Evolutionary conservation across 2,888 invertebrate genomes (phyloP).

Genomic region (Caenorhabditis doughertyi): DNA sequence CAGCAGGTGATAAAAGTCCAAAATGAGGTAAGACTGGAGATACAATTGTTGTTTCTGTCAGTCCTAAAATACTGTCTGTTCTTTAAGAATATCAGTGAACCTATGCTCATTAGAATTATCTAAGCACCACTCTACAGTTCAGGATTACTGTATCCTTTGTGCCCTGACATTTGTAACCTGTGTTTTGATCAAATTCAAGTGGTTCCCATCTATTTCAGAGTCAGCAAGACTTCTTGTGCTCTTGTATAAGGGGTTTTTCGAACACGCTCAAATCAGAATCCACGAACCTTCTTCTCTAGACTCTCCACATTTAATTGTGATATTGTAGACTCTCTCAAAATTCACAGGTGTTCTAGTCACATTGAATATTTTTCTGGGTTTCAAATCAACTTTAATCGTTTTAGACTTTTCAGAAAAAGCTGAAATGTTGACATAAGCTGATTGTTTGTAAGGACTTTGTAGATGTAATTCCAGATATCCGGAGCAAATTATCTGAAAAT

Average conservation of each 20-base stretch:
- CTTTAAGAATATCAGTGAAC: too few relatives aligned
- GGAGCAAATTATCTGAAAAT: conserved; percentile 10
- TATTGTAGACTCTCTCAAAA: conserved; percentile 25
- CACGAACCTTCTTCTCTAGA: conserved; percentile 35
- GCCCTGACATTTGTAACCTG: too few relatives aligned
- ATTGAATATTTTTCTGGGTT: background rate
- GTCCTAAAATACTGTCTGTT: conserved; percentile 12
- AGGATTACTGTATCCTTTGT: too few relatives aligned
- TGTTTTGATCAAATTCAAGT: too few relatives aligned
- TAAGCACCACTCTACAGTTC: too few relatives aligned
- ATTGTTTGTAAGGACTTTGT: conserved; percentile 27
- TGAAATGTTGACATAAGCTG: conserved; percentile 24
- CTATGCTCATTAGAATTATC: too few relatives aligned
- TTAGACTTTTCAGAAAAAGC: conserved; percentile 22
- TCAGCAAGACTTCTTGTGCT: too few relatives aligned
- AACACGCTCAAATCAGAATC: too few relatives aligned
- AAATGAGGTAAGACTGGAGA: conserved; percentile 5
- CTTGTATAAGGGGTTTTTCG: too few relatives aligned
- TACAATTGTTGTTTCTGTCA: conserved; percentile 33
- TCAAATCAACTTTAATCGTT: background rate
- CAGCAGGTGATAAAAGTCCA: conserved; percentile 42
- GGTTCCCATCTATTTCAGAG: too few relatives aligned
- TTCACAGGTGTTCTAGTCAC: conserved; percentile 23
- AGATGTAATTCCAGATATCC: conserved; percentile 41
- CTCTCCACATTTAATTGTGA: conserved; percentile 35